Conservation (phyloP, 2,888 invertebrate species). For the Andrena marginata region DNA sequence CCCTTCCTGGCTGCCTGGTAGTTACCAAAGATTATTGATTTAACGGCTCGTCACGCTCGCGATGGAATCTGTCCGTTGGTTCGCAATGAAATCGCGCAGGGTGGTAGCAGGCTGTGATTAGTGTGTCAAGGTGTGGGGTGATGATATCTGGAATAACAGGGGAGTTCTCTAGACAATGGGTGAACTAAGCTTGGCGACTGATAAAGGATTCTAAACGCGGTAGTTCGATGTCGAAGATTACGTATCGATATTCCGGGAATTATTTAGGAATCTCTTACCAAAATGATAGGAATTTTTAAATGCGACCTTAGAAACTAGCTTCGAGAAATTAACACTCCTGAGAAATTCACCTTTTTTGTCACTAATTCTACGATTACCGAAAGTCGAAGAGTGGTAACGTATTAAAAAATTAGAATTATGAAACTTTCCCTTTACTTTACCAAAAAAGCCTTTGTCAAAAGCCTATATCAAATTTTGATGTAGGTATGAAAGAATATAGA, state of each 20-base stretch:
- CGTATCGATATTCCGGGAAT: neutral
- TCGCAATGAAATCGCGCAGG: slow-evolving; percentile 18
- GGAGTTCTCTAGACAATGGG: neutral
- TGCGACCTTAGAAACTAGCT: too few relatives aligned
- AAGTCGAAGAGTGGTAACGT: too few relatives aligned
- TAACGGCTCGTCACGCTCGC: slow-evolving; percentile 24
- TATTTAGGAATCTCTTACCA: neutral
- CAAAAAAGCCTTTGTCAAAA: too few relatives aligned
- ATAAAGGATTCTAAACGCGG: neutral
- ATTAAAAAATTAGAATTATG: too few relatives aligned
- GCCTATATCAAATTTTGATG: too few relatives aligned
- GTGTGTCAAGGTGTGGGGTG: neutral
- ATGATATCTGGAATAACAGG: neutral
- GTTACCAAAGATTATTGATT: slow-evolving; percentile 55
- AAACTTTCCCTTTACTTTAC: too few relatives aligned
- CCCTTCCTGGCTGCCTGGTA: slow-evolving; percentile 13
- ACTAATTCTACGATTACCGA: too few relatives aligned
- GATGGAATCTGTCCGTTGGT: slow-evolving; percentile 15
- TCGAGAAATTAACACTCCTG: too few relatives aligned
- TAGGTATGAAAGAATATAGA: too few relatives aligned
- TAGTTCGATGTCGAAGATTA: neutral
- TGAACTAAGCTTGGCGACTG: neutral
- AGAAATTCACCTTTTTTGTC: too few relatives aligned
- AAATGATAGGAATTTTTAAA: neutral
- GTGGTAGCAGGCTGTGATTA: neutral